A percentile compares a stretch with the other conserved stretches of the same genome.
Evolutionary conservation across 2,797 vertebrate genomes (phyloP).

Genomic region (Smutsia temminckii): DNA sequence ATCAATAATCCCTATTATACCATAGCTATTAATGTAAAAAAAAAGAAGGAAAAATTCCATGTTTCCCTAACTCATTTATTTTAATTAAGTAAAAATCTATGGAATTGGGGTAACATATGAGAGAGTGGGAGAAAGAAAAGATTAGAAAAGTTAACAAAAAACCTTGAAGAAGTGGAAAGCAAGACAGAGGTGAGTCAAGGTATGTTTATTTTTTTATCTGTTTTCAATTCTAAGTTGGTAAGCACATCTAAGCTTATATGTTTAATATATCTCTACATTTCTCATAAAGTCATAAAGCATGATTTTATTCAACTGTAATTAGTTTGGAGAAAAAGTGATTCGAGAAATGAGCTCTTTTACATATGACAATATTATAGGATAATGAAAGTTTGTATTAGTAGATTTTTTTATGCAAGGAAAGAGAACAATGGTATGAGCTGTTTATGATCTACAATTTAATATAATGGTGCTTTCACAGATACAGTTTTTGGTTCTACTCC

Average conservation of each 20-base stretch:
- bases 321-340: not conserved
- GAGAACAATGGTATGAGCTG: not conserved
- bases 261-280: not conserved
- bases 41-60: not conserved
- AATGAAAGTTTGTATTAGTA: not conserved
- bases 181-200: not conserved
- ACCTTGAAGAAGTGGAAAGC: not conserved
- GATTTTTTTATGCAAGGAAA: not conserved
- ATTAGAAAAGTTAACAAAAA: not conserved
- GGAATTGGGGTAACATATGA: not conserved
- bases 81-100: not conserved
- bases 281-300: not conserved
- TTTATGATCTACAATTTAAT: not conserved
- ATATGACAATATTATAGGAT: not conserved
- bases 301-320: not conserved
- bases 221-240: not conserved
- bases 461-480: not conserved
- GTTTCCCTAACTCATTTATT: not conserved
- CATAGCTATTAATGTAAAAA: not conserved
- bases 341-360: not conserved
- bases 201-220: not conserved
- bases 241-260: not conserved
- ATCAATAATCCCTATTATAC: not conserved
- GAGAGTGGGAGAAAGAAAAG: not conserved
- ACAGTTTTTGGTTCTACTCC: not conserved